Conservation (phyloP, 2,113 vertebrate species). For the Collichthys lucidus region DNA sequence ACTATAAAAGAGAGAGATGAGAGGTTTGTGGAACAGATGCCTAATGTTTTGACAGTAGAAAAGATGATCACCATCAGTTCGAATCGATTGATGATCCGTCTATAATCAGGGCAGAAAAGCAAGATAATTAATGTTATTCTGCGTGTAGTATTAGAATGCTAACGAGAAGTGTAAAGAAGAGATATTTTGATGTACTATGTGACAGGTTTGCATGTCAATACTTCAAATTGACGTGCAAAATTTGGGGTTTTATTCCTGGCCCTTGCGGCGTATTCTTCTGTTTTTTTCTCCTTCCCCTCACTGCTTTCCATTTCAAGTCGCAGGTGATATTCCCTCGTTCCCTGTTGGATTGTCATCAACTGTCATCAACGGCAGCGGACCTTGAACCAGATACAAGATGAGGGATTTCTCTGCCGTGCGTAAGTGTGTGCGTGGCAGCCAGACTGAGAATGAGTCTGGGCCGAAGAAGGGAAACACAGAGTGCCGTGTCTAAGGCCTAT, state of each 20-base stretch:
- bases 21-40: constrained; percentile 39
- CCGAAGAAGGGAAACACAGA: constrained; percentile 52
- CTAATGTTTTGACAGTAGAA: constrained; percentile 24
- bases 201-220: constrained; percentile 29
- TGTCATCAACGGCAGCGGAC: constrained; percentile 82
- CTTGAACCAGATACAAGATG: constrained; percentile 84
- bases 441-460: constrained; percentile 62
- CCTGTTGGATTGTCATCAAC: constrained; percentile 79
- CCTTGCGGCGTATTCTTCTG: not conserved
- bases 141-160: constrained; percentile 8
- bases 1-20: constrained; percentile 22
- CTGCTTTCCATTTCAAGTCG: constrained; percentile 59
- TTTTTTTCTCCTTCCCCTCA: constrained; percentile 13
- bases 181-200: constrained; percentile 29
- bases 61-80: not conserved
- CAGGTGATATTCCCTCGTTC: constrained; percentile 74
- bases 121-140: constrained; percentile 21
- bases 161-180: not conserved
- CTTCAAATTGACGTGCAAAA: constrained; percentile 46
- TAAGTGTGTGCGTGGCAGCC: constrained; percentile 57
- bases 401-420: constrained; percentile 74
- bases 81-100: constrained; percentile 20
- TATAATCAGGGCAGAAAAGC: not conserved
- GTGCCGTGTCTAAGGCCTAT: constrained; percentile 68
- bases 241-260: constrained; percentile 15